Conservation (phyloP, 2,797 vertebrate species). For the Danionella dracula region DNA sequence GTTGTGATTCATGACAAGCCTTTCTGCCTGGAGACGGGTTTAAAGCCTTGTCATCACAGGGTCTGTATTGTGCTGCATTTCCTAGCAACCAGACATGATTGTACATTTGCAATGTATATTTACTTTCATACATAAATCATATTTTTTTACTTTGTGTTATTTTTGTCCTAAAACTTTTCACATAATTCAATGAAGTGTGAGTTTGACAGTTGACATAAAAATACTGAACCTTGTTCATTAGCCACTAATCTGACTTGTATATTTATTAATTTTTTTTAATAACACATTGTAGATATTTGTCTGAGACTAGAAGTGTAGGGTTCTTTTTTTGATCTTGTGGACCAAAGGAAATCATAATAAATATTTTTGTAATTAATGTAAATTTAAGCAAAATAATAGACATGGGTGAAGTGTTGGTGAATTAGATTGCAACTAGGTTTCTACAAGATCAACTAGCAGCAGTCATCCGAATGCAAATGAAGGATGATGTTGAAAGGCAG, state of each 20-base stretch:
- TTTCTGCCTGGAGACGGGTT: conserved; percentile 67
- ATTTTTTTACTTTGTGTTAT: too few relatives aligned
- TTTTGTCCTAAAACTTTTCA: too few relatives aligned
- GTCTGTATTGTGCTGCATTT: conserved; percentile 68
- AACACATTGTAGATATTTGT: too few relatives aligned
- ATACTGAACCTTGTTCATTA: too few relatives aligned
- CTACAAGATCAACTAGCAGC: not conserved
- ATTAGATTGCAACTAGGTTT: not conserved
- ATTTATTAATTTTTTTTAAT: too few relatives aligned
- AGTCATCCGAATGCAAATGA: conserved; percentile 40
- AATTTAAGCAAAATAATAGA: conserved; percentile 17
- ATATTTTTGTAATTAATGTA: not conserved
- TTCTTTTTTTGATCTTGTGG: too few relatives aligned
- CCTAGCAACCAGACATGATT: conserved; percentile 32
- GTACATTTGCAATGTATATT: not conserved
- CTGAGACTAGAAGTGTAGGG: too few relatives aligned
- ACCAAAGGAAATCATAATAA: not conserved
- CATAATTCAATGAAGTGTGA: too few relatives aligned
- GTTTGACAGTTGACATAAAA: too few relatives aligned
- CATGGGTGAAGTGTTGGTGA: not conserved
- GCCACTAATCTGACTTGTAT: too few relatives aligned
- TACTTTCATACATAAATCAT: not conserved
- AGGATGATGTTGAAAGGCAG: conserved; percentile 43
- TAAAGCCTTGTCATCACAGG: conserved; percentile 67
- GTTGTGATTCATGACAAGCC: conserved; percentile 66